These are phyloP conservation scores for Phrynosoma platyrhinos DNA, from an alignment of 2,113 vertebrate species.

Conservation along the genomic window DNA sequence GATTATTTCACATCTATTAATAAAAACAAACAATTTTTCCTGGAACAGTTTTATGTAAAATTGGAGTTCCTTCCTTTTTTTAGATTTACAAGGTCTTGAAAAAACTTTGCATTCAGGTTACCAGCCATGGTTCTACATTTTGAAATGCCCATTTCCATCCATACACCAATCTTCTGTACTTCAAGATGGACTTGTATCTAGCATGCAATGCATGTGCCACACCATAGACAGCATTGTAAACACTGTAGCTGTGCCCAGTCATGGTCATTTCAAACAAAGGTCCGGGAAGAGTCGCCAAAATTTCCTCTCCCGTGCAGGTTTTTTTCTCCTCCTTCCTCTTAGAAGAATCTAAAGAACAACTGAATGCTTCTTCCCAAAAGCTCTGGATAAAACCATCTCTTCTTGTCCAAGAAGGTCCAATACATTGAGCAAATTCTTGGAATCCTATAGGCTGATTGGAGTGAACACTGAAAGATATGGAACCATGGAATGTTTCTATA, in stretches of 20 bases:
- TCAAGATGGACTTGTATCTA: neutral
- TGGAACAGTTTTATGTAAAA: too few relatives aligned
- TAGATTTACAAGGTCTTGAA: too few relatives aligned
- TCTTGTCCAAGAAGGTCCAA: neutral
- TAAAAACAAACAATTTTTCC: too few relatives aligned
- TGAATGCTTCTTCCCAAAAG: neutral
- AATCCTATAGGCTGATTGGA: neutral
- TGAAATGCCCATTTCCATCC: neutral
- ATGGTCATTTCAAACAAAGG: neutral
- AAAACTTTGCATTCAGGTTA: neutral
- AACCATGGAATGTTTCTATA: neutral
- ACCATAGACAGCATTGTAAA: neutral
- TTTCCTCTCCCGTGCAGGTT: neutral
- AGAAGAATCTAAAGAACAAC: neutral
- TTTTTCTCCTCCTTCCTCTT: neutral
- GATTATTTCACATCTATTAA: too few relatives aligned
- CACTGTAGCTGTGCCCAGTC: neutral
- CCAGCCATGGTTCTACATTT: neutral
- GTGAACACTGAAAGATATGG: neutral
- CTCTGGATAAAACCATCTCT: neutral
- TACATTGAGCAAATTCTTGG: neutral
- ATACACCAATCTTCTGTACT: neutral
- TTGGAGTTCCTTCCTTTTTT: too few relatives aligned
- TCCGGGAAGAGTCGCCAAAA: neutral
- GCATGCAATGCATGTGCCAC: neutral